These are phyloP conservation scores for Myiotriccus ornatus DNA, from an alignment of 2,797 vertebrate genomes.

Conservation along the genomic window DNA sequence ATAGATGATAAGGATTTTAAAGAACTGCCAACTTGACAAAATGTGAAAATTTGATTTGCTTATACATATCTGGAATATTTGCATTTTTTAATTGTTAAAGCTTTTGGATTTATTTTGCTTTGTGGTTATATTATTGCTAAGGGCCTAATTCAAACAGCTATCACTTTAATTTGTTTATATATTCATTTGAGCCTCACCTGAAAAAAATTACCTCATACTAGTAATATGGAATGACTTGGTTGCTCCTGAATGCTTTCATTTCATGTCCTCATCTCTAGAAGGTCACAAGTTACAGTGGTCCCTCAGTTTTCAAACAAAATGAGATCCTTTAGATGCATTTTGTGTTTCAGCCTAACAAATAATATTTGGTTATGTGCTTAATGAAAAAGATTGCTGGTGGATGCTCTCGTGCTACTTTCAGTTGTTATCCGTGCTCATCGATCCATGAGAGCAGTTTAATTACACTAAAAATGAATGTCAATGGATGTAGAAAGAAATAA, in stretches of 20 bases:
- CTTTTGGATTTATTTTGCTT: background rate
- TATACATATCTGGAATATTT: background rate
- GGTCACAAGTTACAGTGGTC: background rate
- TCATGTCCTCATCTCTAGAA: background rate
- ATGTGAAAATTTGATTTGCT: background rate
- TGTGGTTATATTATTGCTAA: background rate
- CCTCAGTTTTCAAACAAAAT: background rate
- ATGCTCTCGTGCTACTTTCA: background rate
- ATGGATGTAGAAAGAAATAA: slow-evolving; percentile 38
- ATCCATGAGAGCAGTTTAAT: slow-evolving; percentile 61
- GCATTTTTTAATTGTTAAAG: background rate
- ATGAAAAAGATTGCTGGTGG: slow-evolving; percentile 34
- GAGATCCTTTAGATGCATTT: slow-evolving; percentile 26
- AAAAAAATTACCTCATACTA: background rate
- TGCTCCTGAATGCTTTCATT: background rate
- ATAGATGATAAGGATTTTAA: background rate
- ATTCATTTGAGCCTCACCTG: background rate
- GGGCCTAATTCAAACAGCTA: background rate
- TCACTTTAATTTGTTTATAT: background rate
- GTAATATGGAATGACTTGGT: background rate
- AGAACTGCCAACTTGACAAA: background rate
- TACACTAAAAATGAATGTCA: slow-evolving; percentile 44
- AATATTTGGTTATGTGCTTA: slow-evolving; percentile 58
- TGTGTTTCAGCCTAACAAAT: slow-evolving; percentile 39
- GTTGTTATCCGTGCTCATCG: slow-evolving; percentile 43